Percentiles rank a stretch among this genome's conserved stretches.
Evolutionary conservation across 2,113 vertebrate genomes (phyloP).

Genomic region (Lagenorhynchus albirostris): DNA sequence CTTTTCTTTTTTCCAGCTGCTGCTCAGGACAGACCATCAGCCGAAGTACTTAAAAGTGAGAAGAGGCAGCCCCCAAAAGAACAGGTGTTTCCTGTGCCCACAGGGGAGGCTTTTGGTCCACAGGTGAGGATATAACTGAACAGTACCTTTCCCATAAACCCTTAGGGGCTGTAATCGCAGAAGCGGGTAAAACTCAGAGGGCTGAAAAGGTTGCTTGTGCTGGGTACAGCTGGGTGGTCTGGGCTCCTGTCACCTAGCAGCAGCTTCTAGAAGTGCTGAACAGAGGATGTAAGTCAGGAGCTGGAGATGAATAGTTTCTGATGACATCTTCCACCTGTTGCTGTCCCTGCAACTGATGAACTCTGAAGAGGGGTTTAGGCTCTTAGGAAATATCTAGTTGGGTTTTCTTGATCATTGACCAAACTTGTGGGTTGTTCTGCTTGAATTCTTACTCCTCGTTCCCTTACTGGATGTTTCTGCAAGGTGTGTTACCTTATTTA

Average conservation of each 20-base stretch:
- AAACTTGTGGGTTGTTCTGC: neutral
- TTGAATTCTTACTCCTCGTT: neutral
- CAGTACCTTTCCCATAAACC: neutral
- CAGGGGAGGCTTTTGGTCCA: slow-evolving; percentile 9
- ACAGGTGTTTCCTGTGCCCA: slow-evolving; percentile 27
- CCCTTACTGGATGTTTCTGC: neutral
- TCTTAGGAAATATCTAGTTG: neutral
- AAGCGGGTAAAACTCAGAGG: neutral
- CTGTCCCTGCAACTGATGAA: neutral
- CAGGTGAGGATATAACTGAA: slow-evolving; percentile 51
- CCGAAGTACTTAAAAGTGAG: slow-evolving; percentile 39
- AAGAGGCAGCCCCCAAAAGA: slow-evolving; percentile 32
- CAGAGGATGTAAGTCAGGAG: neutral
- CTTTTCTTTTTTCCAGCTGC: slow-evolving; percentile 34
- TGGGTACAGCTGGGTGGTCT: neutral
- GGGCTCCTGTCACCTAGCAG: neutral
- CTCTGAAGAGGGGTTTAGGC: neutral
- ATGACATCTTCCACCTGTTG: neutral
- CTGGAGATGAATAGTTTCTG: neutral
- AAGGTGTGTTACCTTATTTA: neutral
- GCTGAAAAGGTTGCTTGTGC: neutral
- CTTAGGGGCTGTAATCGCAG: neutral
- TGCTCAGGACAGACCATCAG: slow-evolving; percentile 37
- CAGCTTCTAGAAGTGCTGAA: neutral
- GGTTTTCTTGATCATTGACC: neutral